Evolutionary conservation across 1,140 invertebrate species (phyloP), one percentile per base, ranked within the genome.

Genomic region (Philaenus spumarius): DNA sequence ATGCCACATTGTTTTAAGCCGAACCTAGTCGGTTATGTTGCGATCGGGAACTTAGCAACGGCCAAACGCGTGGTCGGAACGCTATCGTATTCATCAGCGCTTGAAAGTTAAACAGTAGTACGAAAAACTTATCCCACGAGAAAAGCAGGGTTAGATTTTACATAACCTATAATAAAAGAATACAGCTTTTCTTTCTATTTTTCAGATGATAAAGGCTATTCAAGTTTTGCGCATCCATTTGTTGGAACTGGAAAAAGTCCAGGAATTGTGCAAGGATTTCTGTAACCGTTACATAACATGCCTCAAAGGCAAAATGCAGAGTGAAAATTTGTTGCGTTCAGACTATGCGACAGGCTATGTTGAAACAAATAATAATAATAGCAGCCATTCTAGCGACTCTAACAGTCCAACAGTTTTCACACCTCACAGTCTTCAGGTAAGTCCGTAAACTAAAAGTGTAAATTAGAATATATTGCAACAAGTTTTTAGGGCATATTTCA

Each of bases 211-310:
- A 67, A 95, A 96, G 78, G 92, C 93, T 53, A 95, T 97, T 71
- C 95, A 97, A 82, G 95, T 98, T 30, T 77, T 98, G 55, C 78
- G 95, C 64, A 97, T 97, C 73, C 95, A 98, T 76, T 80, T 98
- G 23, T 75, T 98, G 62, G 95, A 98, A 73, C 75, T 98, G 68
- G 89, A 93, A 73, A 93, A 98, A 78, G 94, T 97, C 24, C 93
- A 97, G 74, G 95, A 97, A 76, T 72, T 97, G 61, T 97, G 95
- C 77, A 92, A 95, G 69, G 94, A 97, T 77, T 97, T 97, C 76
- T 97, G 94, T 77, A 92, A 92, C 68, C 81, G 93, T 43, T 97
- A 97, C 77, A 97, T 97, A 61, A 92, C 90, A 55, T 95, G 93
- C 72, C 78, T 97, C 59, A 96, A 96, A 74, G 90, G 91, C 20